phyloP scores from a whole-genome alignment of 2,797 vertebrate genomes.

The Acanthurus tractus region DNA sequence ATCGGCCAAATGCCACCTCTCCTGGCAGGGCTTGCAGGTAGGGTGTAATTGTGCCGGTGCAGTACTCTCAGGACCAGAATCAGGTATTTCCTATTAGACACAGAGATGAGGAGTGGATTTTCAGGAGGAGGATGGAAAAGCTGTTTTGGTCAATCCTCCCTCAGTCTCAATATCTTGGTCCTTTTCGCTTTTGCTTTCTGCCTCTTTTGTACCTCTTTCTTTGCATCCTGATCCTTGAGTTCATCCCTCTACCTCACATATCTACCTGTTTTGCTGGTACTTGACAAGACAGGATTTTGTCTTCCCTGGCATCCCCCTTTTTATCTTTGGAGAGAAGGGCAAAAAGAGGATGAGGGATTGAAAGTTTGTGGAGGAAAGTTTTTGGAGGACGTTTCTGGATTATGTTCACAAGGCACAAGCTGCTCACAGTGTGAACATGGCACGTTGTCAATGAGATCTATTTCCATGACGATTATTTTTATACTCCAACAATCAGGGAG shows the following conservation, averaged over 20 bases:
- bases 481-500: constrained; percentile 86
- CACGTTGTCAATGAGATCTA: constrained; percentile 90
- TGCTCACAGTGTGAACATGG: constrained; percentile 90
- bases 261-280: constrained; percentile 79
- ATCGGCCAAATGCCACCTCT: constrained; percentile 87
- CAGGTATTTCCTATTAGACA: constrained; percentile 88
- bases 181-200: constrained; percentile 41
- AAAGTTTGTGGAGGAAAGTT: constrained; percentile 86
- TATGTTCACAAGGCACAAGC: constrained; percentile 89
- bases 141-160: constrained; percentile 77
- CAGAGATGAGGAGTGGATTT: constrained; percentile 85
- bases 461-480: constrained; percentile 91
- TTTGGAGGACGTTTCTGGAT: constrained; percentile 90
- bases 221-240: constrained; percentile 71
- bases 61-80: constrained; percentile 82
- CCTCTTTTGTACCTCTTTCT: constrained; percentile 48
- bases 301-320: constrained; percentile 71
- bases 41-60: constrained; percentile 83
- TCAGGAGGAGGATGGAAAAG: constrained; percentile 77
- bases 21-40: constrained; percentile 83
- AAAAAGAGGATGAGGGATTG: constrained; percentile 85
- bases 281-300: constrained; percentile 81
- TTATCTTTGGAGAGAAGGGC: constrained; percentile 79
- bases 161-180: constrained; percentile 50
- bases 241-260: constrained; percentile 53